Evolutionary conservation across 2,797 vertebrate species (phyloP), one percentile per base, ranked within the genome.

Genomic region (Pipistrellus pygmaeus): DNA sequence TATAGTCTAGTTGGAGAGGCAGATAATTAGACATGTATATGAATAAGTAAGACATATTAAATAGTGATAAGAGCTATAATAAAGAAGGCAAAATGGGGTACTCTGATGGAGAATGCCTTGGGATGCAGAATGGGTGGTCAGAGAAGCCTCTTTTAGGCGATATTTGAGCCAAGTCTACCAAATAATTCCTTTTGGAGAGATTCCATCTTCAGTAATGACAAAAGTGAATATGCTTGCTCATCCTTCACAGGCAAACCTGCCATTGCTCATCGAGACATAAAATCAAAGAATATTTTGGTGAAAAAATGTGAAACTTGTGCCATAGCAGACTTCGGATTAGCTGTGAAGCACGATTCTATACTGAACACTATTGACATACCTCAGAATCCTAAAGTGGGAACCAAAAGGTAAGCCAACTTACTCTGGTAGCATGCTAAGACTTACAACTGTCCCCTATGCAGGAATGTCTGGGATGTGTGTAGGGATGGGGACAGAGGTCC

Each of bases 221-320:
- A 69, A 80, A 44, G 44, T 82, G 60, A 55, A 55, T 76, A 23
- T 77, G 3, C 38, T 64, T 66, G 90, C 48, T 93, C 92, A 25
- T 96, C 88, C 44, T 12, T 96, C 81, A 0, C 96, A 99, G 99
- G 99, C 90, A 99, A 99, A 97, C 99, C 99, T 6, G 99, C 99
- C 2, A 99, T 99, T 10, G 99, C 99, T 21, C 99, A 99, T 98
- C 98, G 99, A 96, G 99, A 99, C 48, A 98, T 99, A 84, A 99
- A 99, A 93, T 99, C 99, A 55, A 99, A 99, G 97, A 99, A 99
- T 93, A 98, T 99, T 96, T 98, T 99, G 94, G 99, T 99, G 97
- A 99, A 99, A 98, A 99, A 98, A 98, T 99, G 99, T 7, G 99
- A 99, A 87, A 99, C 98, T 0, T 99, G 99, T 4, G 99, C 98